Conservation (phyloP, 2,113 vertebrate genomes). For the Zosterops lateralis region DNA sequence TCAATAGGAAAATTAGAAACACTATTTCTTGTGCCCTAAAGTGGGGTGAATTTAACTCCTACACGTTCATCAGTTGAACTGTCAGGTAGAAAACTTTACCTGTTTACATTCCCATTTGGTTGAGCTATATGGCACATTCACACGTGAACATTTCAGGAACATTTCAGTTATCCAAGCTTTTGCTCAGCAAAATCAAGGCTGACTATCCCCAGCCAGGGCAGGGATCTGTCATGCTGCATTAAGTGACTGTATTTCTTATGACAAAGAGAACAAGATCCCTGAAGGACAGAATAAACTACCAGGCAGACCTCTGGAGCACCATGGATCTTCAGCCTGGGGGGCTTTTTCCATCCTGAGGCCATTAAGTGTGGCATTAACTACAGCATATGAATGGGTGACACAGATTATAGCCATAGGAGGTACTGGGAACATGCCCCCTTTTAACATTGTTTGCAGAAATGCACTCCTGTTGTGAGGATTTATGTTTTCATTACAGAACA, state of each 20-base stretch:
- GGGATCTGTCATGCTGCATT: background rate
- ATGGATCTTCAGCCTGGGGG: background rate
- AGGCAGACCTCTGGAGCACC: slow-evolving; percentile 42
- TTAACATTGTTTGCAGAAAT: background rate
- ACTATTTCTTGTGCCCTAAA: background rate
- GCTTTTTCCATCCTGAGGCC: slow-evolving; percentile 27
- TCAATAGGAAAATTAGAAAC: background rate
- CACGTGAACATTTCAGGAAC: background rate
- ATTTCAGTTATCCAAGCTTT: background rate
- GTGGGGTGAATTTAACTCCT: background rate
- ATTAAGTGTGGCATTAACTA: slow-evolving; percentile 48
- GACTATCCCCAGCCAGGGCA: background rate
- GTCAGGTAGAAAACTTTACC: background rate
- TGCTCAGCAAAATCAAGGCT: background rate
- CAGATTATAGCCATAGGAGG: slow-evolving; percentile 38
- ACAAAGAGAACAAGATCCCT: slow-evolving; percentile 27
- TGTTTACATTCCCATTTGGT: background rate
- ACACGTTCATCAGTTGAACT: background rate
- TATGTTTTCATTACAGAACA: slow-evolving; percentile 53
- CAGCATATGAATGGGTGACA: slow-evolving; percentile 1
- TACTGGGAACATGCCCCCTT: background rate
- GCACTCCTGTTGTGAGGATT: slow-evolving; percentile 37
- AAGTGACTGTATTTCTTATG: slow-evolving; percentile 4
- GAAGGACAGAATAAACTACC: slow-evolving; percentile 5
- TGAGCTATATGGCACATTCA: background rate